Conservation (phyloP, 2,113 vertebrate genomes). For the Varanus komodoensis region DNA sequence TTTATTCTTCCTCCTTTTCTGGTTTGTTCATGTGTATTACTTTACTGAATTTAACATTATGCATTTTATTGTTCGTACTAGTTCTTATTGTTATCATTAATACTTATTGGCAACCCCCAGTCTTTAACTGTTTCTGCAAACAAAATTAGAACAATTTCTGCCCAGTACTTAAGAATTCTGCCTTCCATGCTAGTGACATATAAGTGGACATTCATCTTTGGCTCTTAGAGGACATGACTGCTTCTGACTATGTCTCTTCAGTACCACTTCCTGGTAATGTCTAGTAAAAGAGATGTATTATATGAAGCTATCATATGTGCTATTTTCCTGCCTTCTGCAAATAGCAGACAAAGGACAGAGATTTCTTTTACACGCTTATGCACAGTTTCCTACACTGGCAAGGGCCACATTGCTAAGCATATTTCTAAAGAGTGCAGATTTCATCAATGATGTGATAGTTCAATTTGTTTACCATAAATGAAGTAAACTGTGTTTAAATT, state of each 20-base stretch:
- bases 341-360: background rate
- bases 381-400: background rate
- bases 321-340: background rate
- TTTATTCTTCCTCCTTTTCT: background rate
- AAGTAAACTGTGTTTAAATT: conserved; percentile 11
- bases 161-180: no score
- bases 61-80: background rate
- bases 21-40: no score
- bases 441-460: background rate
- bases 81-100: background rate
- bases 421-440: background rate
- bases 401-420: background rate
- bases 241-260: background rate
- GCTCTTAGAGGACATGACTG: background rate
- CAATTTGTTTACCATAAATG: conserved; percentile 8
- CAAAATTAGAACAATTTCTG: no score
- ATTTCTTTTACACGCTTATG: background rate
- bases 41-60: background rate
- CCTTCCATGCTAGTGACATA: no score
- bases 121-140: background rate
- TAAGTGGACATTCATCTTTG: no score
- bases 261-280: background rate
- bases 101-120: background rate
- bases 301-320: no score
- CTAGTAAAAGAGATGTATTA: background rate